Conservation (phyloP, 2,113 vertebrate genomes). For the Crotalus helleri region DNA sequence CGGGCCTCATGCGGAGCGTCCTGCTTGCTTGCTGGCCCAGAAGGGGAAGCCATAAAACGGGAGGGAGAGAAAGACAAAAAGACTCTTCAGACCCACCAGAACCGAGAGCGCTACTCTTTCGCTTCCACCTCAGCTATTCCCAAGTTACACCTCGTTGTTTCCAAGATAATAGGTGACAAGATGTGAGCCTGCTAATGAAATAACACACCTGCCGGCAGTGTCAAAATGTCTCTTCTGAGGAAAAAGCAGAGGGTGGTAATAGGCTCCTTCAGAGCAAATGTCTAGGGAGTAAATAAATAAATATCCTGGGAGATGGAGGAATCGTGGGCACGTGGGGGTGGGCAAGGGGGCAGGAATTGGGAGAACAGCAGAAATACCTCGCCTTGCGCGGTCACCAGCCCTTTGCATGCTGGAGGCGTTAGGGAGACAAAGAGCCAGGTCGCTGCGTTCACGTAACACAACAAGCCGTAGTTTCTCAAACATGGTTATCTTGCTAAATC, state of each 20-base stretch:
- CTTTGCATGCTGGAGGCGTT: too few relatives aligned
- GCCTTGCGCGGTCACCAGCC: too few relatives aligned
- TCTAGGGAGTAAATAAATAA: conserved; percentile 6
- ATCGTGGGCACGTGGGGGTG: background rate
- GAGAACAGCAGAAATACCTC: background rate
- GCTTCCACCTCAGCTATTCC: background rate
- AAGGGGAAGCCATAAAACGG: background rate
- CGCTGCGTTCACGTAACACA: background rate
- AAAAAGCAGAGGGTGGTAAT: conserved; percentile 13
- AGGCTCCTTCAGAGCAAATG: background rate
- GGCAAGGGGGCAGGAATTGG: background rate
- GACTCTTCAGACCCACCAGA: background rate
- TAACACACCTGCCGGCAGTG: conserved; percentile 4
- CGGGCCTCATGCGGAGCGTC: background rate
- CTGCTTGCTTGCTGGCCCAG: background rate
- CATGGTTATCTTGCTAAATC: background rate
- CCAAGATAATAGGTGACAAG: background rate
- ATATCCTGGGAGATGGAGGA: background rate
- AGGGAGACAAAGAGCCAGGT: background rate
- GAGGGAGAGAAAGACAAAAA: too few relatives aligned
- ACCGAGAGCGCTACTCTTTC: background rate
- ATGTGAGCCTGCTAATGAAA: background rate
- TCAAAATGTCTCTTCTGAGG: background rate
- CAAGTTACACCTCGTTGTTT: background rate
- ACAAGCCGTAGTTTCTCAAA: background rate